Percentiles rank a stretch among this genome's conserved stretches.
phyloP scores from a whole-genome alignment of 2,888 invertebrate species.

The Micoletzkya japonica region DNA sequence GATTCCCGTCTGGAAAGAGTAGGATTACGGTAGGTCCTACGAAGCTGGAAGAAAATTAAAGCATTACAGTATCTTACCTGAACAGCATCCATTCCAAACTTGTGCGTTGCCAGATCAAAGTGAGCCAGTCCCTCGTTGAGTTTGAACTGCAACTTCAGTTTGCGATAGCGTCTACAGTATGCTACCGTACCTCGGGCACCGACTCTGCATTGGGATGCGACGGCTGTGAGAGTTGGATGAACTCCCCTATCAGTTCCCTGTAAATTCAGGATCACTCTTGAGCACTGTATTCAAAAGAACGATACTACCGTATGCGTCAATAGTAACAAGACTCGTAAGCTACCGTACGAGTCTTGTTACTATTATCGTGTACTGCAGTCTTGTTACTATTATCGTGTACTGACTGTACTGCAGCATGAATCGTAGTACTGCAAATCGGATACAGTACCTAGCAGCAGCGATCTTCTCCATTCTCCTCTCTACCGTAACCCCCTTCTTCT shows the following conservation, averaged over 20 bases:
- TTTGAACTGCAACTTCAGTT: background rate
- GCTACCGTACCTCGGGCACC: slow-evolving; percentile 6
- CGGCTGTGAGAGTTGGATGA: slow-evolving; percentile 64
- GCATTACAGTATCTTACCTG: slow-evolving; percentile 1
- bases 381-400: too few species aligned
- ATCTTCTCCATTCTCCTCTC: slow-evolving; percentile 80
- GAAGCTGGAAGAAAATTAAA: background rate
- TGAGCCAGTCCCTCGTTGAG: slow-evolving; percentile 13
- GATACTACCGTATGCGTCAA: background rate
- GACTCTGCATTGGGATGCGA: background rate
- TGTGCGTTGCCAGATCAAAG: slow-evolving; percentile 22
- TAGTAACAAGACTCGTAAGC: too few species aligned
- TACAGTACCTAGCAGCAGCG: slow-evolving; percentile 86
- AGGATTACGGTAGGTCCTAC: slow-evolving; percentile 4
- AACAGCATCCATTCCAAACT: slow-evolving; percentile 8
- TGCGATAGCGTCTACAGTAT: background rate
- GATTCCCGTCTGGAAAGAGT: slow-evolving; percentile 12
- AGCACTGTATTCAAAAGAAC: background rate
- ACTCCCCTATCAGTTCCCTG: slow-evolving; percentile 69
- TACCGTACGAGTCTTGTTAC: too few species aligned
- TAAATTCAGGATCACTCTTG: background rate
- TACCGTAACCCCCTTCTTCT: background rate
- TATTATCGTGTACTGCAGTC: too few species aligned
- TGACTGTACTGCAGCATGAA: too few species aligned
- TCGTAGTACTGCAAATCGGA: too few species aligned